Conservation (phyloP, 2,113 vertebrate genomes). For the Otolemur garnettii region DNA sequence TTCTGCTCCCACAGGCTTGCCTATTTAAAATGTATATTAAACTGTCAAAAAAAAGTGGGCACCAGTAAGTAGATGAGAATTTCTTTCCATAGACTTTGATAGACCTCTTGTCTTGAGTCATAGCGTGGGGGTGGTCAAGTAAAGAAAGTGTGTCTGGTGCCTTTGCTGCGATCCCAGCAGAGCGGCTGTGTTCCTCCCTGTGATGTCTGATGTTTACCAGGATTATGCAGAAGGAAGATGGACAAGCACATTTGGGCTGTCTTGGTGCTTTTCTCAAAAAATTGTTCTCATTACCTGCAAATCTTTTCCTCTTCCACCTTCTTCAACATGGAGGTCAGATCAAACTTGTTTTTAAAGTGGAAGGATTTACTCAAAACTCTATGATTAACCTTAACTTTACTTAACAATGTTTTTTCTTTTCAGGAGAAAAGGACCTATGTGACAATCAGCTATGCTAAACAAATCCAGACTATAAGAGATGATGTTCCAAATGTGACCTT, state of each 20-base stretch:
- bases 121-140: not conserved
- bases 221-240: not conserved
- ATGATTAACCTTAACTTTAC: not conserved
- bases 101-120: conserved; percentile 53
- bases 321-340: not conserved
- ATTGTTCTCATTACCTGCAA: not conserved
- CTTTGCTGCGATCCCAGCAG: not conserved
- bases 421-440: not conserved
- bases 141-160: not conserved
- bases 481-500: not conserved
- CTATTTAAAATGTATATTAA: conserved; percentile 57
- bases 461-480: not conserved
- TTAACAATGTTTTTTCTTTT: not conserved
- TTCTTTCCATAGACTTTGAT: conserved; percentile 4
- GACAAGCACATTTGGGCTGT: not conserved
- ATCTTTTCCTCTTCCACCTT: not conserved
- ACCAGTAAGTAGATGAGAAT: not conserved
- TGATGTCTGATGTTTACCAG: not conserved
- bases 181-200: not conserved
- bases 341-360: not conserved
- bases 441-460: not conserved
- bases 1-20: not conserved
- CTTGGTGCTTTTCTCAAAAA: not conserved
- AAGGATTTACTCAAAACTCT: not conserved
- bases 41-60: not conserved